Percentiles rank a stretch among this genome's conserved stretches.
These are phyloP conservation scores for Chelonoidis abingdonii DNA, from an alignment of 2,113 vertebrate genomes.

Conservation along the genomic window DNA sequence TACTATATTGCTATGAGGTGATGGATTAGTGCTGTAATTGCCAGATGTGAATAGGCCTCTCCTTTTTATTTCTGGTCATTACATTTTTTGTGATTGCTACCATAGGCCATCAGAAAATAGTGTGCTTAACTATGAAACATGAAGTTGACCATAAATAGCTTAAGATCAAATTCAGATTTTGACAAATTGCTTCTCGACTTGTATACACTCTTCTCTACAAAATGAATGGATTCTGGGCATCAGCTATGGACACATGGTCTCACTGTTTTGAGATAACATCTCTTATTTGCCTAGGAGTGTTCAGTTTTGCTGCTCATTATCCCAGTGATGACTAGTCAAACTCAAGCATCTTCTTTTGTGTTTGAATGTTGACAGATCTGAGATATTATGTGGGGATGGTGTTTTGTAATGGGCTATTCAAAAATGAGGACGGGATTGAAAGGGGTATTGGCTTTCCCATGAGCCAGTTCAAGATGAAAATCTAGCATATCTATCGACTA, in stretches of 20 bases:
- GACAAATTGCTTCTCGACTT: background rate
- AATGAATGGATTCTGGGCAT: background rate
- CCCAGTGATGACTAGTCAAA: constrained; percentile 20
- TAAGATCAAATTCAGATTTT: constrained; percentile 6
- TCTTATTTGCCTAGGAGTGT: background rate
- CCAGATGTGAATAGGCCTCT: background rate
- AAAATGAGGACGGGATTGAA: constrained; percentile 55
- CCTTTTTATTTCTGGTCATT: background rate
- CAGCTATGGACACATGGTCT: background rate
- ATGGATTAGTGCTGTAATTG: background rate
- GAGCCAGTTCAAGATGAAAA: constrained; percentile 50
- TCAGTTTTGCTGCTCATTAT: constrained; percentile 27
- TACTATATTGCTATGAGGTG: background rate
- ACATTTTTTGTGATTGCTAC: background rate
- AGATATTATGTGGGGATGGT: background rate
- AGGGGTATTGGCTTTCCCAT: constrained; percentile 31
- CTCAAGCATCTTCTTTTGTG: constrained; percentile 24
- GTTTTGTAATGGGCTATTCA: constrained; percentile 30
- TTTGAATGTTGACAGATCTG: constrained; percentile 38
- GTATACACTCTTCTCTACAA: background rate
- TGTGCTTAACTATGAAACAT: background rate
- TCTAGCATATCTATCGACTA: constrained; percentile 15
- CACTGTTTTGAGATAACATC: background rate
- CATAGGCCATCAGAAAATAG: background rate
- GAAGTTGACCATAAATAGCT: background rate